These are phyloP conservation scores for Dromococcyx pavoninus DNA, from an alignment of 2,797 vertebrate genomes.

Conservation along the genomic window DNA sequence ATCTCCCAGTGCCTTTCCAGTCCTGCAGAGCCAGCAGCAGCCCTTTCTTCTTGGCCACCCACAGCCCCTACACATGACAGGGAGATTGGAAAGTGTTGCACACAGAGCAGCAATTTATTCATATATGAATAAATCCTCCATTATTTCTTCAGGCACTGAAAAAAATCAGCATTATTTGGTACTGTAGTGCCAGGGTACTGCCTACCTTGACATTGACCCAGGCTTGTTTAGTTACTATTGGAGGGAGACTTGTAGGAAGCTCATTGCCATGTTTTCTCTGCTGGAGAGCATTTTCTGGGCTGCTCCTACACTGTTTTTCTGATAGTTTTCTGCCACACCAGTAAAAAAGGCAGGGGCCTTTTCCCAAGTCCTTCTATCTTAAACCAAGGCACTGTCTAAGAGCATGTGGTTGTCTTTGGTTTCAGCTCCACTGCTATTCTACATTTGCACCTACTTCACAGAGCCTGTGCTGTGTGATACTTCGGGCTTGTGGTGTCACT, in stretches of 20 bases:
- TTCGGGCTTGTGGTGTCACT: background rate
- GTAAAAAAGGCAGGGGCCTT: background rate
- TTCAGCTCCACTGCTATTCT: background rate
- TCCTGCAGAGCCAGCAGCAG: background rate
- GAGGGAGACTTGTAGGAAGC: background rate
- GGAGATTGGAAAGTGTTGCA: background rate
- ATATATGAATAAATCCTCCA: background rate
- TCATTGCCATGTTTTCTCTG: background rate
- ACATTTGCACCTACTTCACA: background rate
- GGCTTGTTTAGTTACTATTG: background rate
- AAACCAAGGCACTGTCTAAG: background rate
- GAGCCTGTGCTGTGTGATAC: background rate
- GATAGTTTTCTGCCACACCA: background rate
- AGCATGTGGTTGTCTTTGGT: background rate
- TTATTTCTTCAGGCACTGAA: background rate
- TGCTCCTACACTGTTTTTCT: background rate
- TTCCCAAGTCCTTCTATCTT: background rate
- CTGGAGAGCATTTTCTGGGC: background rate
- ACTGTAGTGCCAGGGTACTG: background rate
- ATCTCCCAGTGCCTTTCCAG: background rate
- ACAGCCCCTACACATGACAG: fast-evolving
- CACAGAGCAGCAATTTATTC: background rate
- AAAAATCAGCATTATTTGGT: background rate
- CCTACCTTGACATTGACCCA: fast-evolving
- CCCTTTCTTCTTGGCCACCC: background rate